These are phyloP conservation scores for Amyelois transitella DNA, from an alignment of 1,140 invertebrate genomes.

Conservation along the genomic window DNA sequence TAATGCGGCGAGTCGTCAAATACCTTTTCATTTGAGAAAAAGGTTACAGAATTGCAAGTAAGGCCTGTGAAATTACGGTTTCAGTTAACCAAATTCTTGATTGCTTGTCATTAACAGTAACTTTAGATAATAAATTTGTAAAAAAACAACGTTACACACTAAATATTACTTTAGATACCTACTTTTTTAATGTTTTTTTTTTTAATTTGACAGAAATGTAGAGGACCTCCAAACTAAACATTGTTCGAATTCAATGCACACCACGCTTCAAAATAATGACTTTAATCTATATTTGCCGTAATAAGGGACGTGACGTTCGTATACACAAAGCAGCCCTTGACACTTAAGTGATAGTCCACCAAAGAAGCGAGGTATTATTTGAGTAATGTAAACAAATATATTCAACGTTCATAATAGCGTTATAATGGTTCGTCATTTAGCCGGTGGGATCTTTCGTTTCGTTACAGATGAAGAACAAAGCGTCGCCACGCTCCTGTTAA, in stretches of 20 bases:
- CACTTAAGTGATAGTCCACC: slow-evolving; percentile 9
- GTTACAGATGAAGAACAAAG: slow-evolving; percentile 55
- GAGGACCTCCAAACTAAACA: not conserved
- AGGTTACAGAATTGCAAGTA: slow-evolving; percentile 1
- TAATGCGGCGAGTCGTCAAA: not conserved
- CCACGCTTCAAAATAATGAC: not conserved
- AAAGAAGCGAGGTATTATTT: slow-evolving; percentile 16
- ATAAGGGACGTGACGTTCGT: not conserved
- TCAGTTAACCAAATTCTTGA: not conserved
- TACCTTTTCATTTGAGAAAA: not conserved
- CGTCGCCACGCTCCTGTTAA: slow-evolving; percentile 53
- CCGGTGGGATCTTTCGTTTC: slow-evolving; percentile 33
- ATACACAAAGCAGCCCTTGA: slow-evolving; percentile 6
- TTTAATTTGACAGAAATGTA: not conserved
- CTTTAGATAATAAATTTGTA: no score
- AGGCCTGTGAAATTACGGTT: slow-evolving; percentile 1
- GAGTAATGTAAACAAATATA: slow-evolving; percentile 42
- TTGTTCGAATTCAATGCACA: not conserved
- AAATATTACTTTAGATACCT: no score
- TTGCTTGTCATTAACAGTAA: no score
- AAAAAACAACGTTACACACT: no score
- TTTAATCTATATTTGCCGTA: not conserved
- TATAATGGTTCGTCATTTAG: slow-evolving; percentile 38
- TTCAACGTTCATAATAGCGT: slow-evolving; percentile 34
- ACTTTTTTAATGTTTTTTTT: no score